Evolutionary conservation across 2,888 invertebrate genomes (phyloP).

Genomic region (Tipula vernalis): DNA sequence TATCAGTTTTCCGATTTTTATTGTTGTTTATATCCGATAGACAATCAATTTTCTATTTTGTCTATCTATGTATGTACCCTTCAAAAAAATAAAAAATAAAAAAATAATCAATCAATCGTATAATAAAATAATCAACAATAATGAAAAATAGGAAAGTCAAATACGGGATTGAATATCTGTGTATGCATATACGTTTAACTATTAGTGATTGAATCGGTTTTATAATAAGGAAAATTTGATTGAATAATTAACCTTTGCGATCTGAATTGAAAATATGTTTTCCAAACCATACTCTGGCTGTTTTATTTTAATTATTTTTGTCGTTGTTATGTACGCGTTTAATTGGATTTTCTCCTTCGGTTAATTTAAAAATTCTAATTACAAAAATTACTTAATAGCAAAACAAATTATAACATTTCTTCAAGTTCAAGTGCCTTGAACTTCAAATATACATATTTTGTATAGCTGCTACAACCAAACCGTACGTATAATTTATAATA

Average conservation of each 20-base stretch:
- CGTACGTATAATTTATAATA: not conserved
- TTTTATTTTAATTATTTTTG: too few species aligned
- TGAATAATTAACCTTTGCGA: not conserved
- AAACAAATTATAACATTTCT: not conserved
- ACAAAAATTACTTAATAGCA: not conserved
- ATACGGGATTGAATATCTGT: not conserved
- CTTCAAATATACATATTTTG: not conserved
- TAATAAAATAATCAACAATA: constrained; percentile 4
- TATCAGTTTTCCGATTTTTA: not conserved
- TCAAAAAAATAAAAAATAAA: not conserved
- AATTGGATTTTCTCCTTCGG: not conserved
- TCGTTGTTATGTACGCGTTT: not conserved
- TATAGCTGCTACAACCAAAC: too few species aligned
- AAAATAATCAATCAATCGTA: not conserved
- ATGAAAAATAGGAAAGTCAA: not conserved
- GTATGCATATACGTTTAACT: not conserved
- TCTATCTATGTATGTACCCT: not conserved
- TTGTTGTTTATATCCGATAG: not conserved
- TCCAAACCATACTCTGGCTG: too few species aligned
- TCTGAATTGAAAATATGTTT: too few species aligned
- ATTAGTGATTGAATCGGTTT: not conserved
- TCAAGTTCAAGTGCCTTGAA: not conserved
- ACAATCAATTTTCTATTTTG: not conserved
- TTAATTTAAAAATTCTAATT: not conserved
- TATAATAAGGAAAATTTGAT: not conserved